A percentile compares a stretch with the other conserved stretches of the same genome.
phyloP scores from a whole-genome alignment of 2,797 vertebrate species.

The Phrynocephalus guinanensis region DNA sequence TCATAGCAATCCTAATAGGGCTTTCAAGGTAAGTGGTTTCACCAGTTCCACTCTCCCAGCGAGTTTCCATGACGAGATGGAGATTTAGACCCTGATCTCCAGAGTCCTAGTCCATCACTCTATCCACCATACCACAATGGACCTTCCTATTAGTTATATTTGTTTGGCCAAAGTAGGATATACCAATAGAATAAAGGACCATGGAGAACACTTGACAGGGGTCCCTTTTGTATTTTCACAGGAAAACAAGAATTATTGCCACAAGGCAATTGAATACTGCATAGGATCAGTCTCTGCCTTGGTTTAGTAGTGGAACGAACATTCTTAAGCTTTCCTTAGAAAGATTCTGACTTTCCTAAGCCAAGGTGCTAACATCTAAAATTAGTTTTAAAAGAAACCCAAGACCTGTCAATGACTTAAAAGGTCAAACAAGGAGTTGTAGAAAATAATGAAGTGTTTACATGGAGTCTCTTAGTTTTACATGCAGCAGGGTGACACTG shows the following conservation, averaged over 20 bases:
- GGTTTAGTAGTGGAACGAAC: conserved; percentile 40
- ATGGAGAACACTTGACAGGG: background rate
- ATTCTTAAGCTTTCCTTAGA: conserved; percentile 39
- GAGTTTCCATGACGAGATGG: no score
- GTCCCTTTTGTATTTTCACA: background rate
- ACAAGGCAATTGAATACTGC: conserved; percentile 33
- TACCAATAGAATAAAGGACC: background rate
- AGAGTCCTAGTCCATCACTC: no score
- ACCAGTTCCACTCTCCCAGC: no score
- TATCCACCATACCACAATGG: no score
- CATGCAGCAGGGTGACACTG: conserved; percentile 53
- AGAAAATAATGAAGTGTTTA: conserved; percentile 62
- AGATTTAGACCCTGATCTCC: no score
- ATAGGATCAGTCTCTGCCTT: conserved; percentile 61
- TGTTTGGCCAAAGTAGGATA: background rate
- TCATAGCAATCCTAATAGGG: no score
- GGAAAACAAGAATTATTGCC: background rate
- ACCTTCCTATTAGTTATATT: background rate
- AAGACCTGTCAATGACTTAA: conserved; percentile 61
- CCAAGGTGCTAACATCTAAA: conserved; percentile 51
- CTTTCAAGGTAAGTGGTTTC: no score
- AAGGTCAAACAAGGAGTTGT: conserved; percentile 61
- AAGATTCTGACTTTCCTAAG: conserved; percentile 56
- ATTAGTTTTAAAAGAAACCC: conserved; percentile 60
- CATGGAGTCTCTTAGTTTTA: conserved; percentile 67